Evolutionary conservation across 2,888 invertebrate genomes (phyloP).

Genomic region (Sycophila texana): DNA sequence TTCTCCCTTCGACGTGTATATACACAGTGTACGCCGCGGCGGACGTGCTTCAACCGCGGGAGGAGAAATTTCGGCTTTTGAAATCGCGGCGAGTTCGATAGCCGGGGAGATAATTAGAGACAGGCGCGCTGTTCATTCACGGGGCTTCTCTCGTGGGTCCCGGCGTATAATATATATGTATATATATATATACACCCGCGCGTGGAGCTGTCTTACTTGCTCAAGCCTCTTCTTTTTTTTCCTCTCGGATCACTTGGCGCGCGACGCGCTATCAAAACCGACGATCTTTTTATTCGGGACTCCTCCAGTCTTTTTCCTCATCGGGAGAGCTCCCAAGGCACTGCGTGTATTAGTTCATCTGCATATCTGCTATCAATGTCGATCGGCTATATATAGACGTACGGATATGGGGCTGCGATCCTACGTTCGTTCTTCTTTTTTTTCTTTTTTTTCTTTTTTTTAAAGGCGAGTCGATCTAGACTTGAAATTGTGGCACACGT

Average conservation of each 20-base stretch:
- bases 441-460: not conserved
- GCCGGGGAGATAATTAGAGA: constrained; percentile 42
- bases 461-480: not conserved
- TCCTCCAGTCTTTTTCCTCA: constrained; percentile 14
- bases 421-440: no score
- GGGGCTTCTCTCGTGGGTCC: constrained; percentile 9
- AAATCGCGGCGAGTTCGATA: constrained; percentile 30
- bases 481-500: not conserved
- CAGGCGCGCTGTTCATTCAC: constrained; percentile 33
- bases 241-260: not conserved
- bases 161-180: constrained; percentile 11
- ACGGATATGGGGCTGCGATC: no score
- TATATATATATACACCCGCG: not conserved
- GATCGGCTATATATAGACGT: not conserved
- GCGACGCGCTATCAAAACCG: not conserved
- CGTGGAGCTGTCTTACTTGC: no score
- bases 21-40: constrained; percentile 1
- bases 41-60: not conserved
- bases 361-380: constrained; percentile 25
- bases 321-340: not conserved
- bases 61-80: constrained; percentile 47
- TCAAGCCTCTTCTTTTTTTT: constrained; percentile 1
- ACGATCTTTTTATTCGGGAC: constrained; percentile 11
- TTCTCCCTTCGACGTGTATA: not conserved
- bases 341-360: constrained; percentile 28